Evolutionary conservation across 1,140 invertebrate genomes (phyloP).

Genomic region (Hestina assimilis): DNA sequence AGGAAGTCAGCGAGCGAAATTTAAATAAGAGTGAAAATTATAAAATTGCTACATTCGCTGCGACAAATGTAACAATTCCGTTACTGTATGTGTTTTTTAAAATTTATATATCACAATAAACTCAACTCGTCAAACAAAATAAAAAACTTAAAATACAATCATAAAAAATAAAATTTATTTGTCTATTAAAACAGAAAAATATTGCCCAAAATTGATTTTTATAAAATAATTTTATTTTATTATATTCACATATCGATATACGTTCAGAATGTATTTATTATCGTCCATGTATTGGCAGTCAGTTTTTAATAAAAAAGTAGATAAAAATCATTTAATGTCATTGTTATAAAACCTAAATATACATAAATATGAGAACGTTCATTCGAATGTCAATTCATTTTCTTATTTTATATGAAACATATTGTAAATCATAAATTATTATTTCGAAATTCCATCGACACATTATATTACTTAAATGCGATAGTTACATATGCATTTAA

Average conservation of each 20-base stretch:
- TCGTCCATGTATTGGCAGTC: slow-evolving; percentile 12
- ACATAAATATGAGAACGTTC: neutral
- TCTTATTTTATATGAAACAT: neutral
- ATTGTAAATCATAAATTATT: neutral
- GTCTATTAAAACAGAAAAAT: slow-evolving; percentile 19
- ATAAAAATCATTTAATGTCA: neutral
- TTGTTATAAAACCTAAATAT: neutral
- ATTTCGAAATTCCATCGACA: neutral
- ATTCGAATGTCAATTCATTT: neutral
- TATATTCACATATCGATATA: slow-evolving; percentile 8
- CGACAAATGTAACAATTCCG: neutral
- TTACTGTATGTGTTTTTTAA: neutral
- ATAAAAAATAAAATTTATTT: slow-evolving; percentile 20
- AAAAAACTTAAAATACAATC: slow-evolving; percentile 14
- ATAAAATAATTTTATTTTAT: slow-evolving; percentile 18
- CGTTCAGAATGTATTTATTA: slow-evolving; percentile 15
- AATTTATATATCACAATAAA: neutral
- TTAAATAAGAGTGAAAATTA: too few species aligned
- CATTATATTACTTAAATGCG: slow-evolving; percentile 4
- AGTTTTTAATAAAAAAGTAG: neutral
- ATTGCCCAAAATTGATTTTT: slow-evolving; percentile 16
- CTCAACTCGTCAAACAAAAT: neutral
- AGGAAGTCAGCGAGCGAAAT: too few species aligned
- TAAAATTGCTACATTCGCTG: too few species aligned
- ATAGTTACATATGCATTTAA: slow-evolving; percentile 9